A percentile compares a stretch with the other conserved stretches of the same genome.
Conservation (phyloP, 1,140 invertebrate genomes). For the Conus ventricosus region DNA sequence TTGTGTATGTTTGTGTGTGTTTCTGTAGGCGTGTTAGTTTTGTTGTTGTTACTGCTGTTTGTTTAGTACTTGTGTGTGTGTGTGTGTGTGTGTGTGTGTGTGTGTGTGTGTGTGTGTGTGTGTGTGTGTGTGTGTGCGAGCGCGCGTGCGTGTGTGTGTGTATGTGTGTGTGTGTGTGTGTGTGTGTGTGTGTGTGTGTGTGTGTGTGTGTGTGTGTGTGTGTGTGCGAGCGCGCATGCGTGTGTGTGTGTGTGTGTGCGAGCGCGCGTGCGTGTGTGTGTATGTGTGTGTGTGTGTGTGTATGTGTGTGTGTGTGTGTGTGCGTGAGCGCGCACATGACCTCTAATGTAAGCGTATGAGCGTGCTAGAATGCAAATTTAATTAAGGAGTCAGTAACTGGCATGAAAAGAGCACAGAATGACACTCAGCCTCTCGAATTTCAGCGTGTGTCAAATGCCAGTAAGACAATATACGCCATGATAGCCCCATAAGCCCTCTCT, state of each 20-base stretch:
- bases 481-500: neutral
- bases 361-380: too few relatives aligned
- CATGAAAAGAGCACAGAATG: too few relatives aligned
- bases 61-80: too few relatives aligned
- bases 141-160: neutral
- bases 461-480: too few relatives aligned
- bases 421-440: too few relatives aligned
- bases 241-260: slow-evolving; percentile 12
- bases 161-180: neutral
- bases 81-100: slow-evolving; percentile 15
- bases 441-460: too few relatives aligned
- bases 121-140: slow-evolving; percentile 8
- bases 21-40: too few relatives aligned
- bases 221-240: neutral
- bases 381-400: too few relatives aligned
- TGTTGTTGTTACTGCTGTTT: too few relatives aligned
- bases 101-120: slow-evolving; percentile 15
- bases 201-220: neutral
- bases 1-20: too few relatives aligned
- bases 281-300: slow-evolving; percentile 3
- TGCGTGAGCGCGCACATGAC: too few relatives aligned
- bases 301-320: neutral
- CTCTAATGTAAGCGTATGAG: too few relatives aligned
- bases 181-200: neutral
- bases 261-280: neutral